Evolutionary conservation across 2,113 vertebrate genomes (phyloP).

Genomic region (Glaucidium brasilianum): DNA sequence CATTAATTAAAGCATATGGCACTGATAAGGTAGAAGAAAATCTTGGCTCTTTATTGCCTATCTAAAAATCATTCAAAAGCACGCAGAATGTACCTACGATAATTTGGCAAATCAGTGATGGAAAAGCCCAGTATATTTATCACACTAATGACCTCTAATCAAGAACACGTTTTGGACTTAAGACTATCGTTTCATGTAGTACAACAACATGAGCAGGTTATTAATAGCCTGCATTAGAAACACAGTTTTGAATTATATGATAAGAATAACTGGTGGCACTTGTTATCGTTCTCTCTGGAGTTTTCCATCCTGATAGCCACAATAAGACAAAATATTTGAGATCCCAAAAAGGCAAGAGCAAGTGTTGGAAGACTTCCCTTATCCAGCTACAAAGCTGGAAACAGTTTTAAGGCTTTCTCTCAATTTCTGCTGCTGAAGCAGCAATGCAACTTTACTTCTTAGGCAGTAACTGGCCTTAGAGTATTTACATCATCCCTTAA

Average conservation of each 20-base stretch:
- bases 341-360: not conserved
- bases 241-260: slow-evolving; percentile 4
- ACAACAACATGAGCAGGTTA: slow-evolving; percentile 1
- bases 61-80: not conserved
- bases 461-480: not conserved
- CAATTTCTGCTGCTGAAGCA: not conserved
- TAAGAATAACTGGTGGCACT: slow-evolving; percentile 40
- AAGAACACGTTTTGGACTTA: not conserved
- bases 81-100: not conserved
- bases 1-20: not conserved
- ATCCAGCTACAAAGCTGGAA: not conserved
- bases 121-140: not conserved
- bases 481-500: not conserved
- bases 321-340: not conserved
- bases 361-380: not conserved
- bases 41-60: not conserved
- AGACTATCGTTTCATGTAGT: not conserved
- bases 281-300: not conserved
- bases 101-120: not conserved
- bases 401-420: not conserved
- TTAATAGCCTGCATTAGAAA: slow-evolving; percentile 16
- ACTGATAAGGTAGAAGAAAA: not conserved
- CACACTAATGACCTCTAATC: not conserved
- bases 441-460: not conserved
- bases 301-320: not conserved